Percentiles rank a stretch among this genome's conserved stretches.
These are phyloP conservation scores for Parthenolecanium corni DNA, from an alignment of 2,888 invertebrate genomes.

Conservation along the genomic window DNA sequence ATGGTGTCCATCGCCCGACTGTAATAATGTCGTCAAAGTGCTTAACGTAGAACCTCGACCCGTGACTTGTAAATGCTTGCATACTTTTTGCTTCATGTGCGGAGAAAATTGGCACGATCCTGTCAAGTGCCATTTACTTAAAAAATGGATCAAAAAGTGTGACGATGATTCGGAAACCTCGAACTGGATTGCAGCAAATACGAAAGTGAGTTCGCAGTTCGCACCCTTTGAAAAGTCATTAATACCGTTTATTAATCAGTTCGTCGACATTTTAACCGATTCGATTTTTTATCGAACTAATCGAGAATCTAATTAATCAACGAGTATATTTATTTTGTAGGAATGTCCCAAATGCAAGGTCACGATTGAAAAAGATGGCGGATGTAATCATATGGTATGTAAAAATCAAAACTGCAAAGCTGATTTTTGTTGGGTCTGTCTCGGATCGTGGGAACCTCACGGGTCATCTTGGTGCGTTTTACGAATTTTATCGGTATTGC, in stretches of 20 bases:
- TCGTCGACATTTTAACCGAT: too few species aligned
- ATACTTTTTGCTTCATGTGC: constrained; percentile 91
- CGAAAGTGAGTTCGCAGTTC: constrained; percentile 51
- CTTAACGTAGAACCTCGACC: constrained; percentile 81
- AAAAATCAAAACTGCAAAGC: constrained; percentile 96
- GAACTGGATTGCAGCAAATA: constrained; percentile 99
- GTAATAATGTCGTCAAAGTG: constrained; percentile 88
- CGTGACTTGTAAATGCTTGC: constrained; percentile 84
- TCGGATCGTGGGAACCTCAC: constrained; percentile 97
- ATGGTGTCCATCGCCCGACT: constrained; percentile 98
- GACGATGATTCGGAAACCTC: constrained; percentile 98
- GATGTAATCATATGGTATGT: constrained; percentile 99
- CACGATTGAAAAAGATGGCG: constrained; percentile 93
- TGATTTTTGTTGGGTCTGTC: constrained; percentile 99
- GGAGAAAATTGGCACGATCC: constrained; percentile 98
- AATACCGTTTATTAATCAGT: too few species aligned
- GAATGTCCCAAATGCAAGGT: constrained; percentile 98
- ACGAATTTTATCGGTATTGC: too few species aligned
- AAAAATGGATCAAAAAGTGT: constrained; percentile 97
- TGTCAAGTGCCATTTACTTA: constrained; percentile 81
- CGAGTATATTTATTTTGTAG: constrained; percentile 38
- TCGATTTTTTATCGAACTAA: too few species aligned
- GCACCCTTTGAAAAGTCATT: too few species aligned
- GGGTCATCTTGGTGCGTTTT: constrained; percentile 85
- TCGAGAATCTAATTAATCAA: too few species aligned